Percentiles rank a stretch among this genome's conserved stretches.
phyloP scores from a whole-genome alignment of 2,113 vertebrate genomes.

The Sinocyclocheilus grahami region DNA sequence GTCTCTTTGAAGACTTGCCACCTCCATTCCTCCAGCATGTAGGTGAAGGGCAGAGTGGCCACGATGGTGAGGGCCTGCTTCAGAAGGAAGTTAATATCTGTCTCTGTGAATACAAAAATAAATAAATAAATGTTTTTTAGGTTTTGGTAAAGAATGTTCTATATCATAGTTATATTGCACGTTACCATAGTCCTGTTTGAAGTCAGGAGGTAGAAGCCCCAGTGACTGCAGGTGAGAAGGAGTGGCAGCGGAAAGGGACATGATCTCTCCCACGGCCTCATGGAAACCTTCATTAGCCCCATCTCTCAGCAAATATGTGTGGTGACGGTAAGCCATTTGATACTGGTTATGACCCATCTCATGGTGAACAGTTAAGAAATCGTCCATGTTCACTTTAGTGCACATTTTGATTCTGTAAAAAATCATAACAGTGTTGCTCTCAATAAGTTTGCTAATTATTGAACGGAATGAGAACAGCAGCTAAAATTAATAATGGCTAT shows the following conservation, averaged over 20 bases:
- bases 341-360: constrained; percentile 99
- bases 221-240: constrained; percentile 85
- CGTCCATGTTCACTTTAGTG: constrained; percentile 88
- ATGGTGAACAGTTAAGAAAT: constrained; percentile 90
- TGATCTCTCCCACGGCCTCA: constrained; percentile 94
- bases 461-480: not conserved
- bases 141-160: not conserved
- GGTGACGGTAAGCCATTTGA: constrained; percentile 86
- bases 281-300: constrained; percentile 98
- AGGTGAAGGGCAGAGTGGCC: constrained; percentile 94
- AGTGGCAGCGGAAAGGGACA: constrained; percentile 96
- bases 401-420: constrained; percentile 93
- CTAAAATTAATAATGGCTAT: not conserved
- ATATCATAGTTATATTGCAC: too few relatives aligned
- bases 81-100: constrained; percentile 93
- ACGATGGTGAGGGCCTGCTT: constrained; percentile 95
- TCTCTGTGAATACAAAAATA: constrained; percentile 75
- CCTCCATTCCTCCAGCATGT: constrained; percentile 97
- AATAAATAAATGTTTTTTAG: too few relatives aligned
- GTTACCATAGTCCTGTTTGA: constrained; percentile 81
- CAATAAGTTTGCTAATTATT: not conserved
- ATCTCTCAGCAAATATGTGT: constrained; percentile 80
- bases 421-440: not conserved
- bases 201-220: constrained; percentile 78
- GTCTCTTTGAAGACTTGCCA: constrained; percentile 89